A percentile compares a stretch with the other conserved stretches of the same genome.
Evolutionary conservation across 2,113 vertebrate species (phyloP).

Genomic region (Ptilonorhynchus violaceus): DNA sequence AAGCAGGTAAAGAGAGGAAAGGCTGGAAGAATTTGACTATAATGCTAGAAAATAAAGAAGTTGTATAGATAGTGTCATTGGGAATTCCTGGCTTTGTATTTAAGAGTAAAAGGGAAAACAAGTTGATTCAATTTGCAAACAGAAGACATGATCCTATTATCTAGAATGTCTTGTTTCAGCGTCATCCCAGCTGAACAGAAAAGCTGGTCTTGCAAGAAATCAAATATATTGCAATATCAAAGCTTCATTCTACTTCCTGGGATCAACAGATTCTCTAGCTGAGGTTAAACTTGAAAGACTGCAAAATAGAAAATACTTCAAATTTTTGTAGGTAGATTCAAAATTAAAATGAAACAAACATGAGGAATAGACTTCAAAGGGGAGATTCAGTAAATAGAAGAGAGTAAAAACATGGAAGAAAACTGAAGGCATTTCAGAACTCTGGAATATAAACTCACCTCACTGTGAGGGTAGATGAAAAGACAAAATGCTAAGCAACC

Average conservation of each 20-base stretch:
- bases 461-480: not conserved
- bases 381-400: not conserved
- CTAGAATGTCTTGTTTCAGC: not conserved
- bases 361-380: not conserved
- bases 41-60: not conserved
- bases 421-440: not conserved
- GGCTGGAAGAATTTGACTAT: not conserved
- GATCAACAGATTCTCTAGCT: not conserved
- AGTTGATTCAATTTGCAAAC: not conserved
- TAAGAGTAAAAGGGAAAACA: not conserved
- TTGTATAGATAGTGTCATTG: not conserved
- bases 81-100: not conserved
- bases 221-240: not conserved
- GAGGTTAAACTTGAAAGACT: not conserved
- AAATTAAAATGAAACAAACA: not conserved
- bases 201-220: not conserved
- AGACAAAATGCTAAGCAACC: not conserved
- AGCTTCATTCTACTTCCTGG: not conserved
- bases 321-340: not conserved
- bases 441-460: not conserved
- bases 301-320: not conserved
- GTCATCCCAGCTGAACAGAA: not conserved
- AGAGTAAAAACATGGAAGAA: not conserved
- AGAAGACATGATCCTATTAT: not conserved
- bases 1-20: not conserved